Evolutionary conservation across 2,888 invertebrate species (phyloP).

Genomic region (Chloromyia formosa): DNA sequence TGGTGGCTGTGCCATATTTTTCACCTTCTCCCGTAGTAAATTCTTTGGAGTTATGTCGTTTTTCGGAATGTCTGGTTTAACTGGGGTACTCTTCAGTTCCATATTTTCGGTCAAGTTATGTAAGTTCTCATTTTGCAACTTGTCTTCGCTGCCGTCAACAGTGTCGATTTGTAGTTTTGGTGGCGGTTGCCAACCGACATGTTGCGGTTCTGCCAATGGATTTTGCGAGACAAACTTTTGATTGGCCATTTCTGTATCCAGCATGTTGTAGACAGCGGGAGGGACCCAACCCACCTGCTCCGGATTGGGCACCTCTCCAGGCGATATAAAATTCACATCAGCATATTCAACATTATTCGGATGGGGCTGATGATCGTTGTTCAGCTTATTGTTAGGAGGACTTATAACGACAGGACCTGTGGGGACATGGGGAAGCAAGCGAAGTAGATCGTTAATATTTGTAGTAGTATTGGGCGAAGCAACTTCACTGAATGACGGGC

Average conservation of each 20-base stretch:
- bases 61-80: slow-evolving; percentile 52
- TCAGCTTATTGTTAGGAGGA: slow-evolving; percentile 14
- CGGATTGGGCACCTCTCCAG: slow-evolving; percentile 33
- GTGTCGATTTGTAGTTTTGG: slow-evolving; percentile 59
- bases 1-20: slow-evolving; percentile 23
- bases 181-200: slow-evolving; percentile 58
- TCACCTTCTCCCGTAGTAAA: slow-evolving; percentile 27
- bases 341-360: slow-evolving; percentile 8
- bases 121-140: slow-evolving; percentile 48
- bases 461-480: slow-evolving; percentile 7
- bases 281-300: slow-evolving; percentile 47
- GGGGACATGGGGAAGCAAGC: slow-evolving; percentile 30
- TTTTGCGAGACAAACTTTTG: slow-evolving; percentile 28
- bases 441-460: slow-evolving; percentile 29
- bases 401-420: slow-evolving; percentile 18
- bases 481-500: slow-evolving; percentile 31
- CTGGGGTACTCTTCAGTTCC: slow-evolving; percentile 59
- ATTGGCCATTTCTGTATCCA: slow-evolving; percentile 42
- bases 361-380: not conserved
- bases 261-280: slow-evolving; percentile 46
- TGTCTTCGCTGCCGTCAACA: slow-evolving; percentile 56
- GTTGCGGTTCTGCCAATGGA: slow-evolving; percentile 51
- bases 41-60: slow-evolving; percentile 27
- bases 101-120: slow-evolving; percentile 60
- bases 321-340: slow-evolving; percentile 6